A percentile compares a stretch with the other conserved stretches of the same genome.
phyloP scores from a whole-genome alignment of 2,113 vertebrate species.

The Apeltes quadracus region DNA sequence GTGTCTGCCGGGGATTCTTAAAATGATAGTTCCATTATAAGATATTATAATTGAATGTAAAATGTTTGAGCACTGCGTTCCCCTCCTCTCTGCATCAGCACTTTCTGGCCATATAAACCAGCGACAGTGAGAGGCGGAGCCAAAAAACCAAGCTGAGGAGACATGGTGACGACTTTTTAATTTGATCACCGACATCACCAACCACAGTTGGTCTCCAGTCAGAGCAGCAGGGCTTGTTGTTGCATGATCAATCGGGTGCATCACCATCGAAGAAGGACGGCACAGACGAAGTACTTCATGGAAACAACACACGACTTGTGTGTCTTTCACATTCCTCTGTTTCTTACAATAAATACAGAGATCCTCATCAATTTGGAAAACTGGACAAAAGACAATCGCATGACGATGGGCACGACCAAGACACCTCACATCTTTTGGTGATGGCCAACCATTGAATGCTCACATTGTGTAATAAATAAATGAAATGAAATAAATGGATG shows the following conservation, averaged over 20 bases:
- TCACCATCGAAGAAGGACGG: not conserved
- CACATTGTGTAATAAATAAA: too few relatives aligned
- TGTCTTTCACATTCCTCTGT: not conserved
- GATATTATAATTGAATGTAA: slow-evolving; percentile 14
- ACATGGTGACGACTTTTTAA: too few relatives aligned
- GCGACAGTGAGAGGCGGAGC: not conserved
- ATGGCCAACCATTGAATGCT: too few relatives aligned
- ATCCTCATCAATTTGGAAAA: not conserved
- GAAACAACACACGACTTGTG: not conserved
- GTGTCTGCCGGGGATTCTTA: slow-evolving; percentile 3
- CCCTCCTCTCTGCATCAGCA: not conserved
- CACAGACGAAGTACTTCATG: not conserved
- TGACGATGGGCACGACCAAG: not conserved
- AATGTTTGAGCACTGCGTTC: slow-evolving; percentile 5
- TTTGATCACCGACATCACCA: slow-evolving; percentile 19
- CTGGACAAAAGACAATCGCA: not conserved
- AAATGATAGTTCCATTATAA: not conserved
- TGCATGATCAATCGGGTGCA: not conserved
- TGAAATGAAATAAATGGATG: too few relatives aligned
- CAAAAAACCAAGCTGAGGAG: not conserved
- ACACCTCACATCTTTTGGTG: not conserved
- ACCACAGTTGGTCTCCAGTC: slow-evolving; percentile 31
- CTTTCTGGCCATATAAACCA: not conserved
- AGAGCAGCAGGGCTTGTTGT: slow-evolving; percentile 30
- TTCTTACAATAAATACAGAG: not conserved